A percentile compares a stretch with the other conserved stretches of the same genome.
Conservation (phyloP, 2,113 vertebrate genomes). For the Istiophorus platypterus region DNA sequence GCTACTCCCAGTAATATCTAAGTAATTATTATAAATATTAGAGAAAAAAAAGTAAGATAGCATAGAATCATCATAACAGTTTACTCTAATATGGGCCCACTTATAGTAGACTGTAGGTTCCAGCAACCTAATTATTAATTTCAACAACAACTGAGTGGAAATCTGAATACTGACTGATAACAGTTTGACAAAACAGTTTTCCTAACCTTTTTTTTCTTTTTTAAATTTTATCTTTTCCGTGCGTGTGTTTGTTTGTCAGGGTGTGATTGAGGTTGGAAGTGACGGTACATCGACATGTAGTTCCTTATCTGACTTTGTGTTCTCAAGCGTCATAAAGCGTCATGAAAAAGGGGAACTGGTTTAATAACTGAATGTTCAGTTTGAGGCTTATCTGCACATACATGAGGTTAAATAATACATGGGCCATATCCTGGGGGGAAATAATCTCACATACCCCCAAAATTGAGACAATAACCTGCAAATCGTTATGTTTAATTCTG, state of each 20-base stretch:
- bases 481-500: constrained; percentile 4
- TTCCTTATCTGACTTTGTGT: constrained; percentile 65
- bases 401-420: not conserved
- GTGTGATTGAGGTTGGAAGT: not conserved
- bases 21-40: too few species aligned
- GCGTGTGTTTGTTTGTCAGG: not conserved
- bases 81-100: not conserved
- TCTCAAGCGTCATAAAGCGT: constrained; percentile 75
- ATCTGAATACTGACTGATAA: not conserved
- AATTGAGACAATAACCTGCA: not conserved
- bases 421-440: constrained; percentile 12
- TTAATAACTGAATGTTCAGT: constrained; percentile 46
- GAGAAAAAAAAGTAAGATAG: too few species aligned
- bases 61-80: too few species aligned
- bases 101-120: not conserved
- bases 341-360: constrained; percentile 67
- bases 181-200: not conserved
- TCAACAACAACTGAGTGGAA: not conserved
- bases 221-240: too few species aligned
- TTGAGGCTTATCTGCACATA: constrained; percentile 36
- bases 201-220: not conserved
- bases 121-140: not conserved
- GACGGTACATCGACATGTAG: constrained; percentile 47
- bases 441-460: not conserved
- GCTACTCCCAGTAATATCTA: too few species aligned